These are phyloP conservation scores for Momotus momota DNA, from an alignment of 2,797 vertebrate genomes.

Conservation along the genomic window DNA sequence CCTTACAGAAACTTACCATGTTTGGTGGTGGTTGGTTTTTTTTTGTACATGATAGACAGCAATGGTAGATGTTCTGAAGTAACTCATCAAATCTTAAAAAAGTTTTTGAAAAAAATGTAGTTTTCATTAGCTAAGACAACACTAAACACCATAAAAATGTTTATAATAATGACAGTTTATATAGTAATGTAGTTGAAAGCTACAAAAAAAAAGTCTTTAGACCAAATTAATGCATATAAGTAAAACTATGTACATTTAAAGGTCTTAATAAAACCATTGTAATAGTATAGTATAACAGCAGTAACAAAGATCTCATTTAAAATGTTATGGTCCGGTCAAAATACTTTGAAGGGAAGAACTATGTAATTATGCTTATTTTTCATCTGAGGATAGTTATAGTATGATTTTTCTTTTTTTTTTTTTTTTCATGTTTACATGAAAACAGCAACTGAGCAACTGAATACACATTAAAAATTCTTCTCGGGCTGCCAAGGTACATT, in stretches of 20 bases:
- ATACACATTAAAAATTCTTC: background rate
- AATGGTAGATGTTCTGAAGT: background rate
- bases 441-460: background rate
- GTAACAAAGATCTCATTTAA: background rate
- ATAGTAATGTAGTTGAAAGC: background rate
- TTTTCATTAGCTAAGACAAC: background rate
- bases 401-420: too few relatives aligned
- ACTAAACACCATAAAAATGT: background rate
- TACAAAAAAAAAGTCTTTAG: background rate
- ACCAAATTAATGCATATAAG: background rate
- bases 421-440: background rate
- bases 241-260: background rate
- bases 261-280: background rate
- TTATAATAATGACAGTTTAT: background rate
- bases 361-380: background rate
- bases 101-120: background rate
- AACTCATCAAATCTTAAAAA: background rate
- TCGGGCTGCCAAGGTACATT: background rate
- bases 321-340: background rate
- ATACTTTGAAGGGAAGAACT: background rate
- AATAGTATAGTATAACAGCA: background rate
- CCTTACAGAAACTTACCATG: background rate
- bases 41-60: background rate
- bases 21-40: background rate
- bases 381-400: background rate